Base-by-base conservation (phyloP, 1,140 invertebrate genomes). In the Polyergus mexicanus region DNA sequence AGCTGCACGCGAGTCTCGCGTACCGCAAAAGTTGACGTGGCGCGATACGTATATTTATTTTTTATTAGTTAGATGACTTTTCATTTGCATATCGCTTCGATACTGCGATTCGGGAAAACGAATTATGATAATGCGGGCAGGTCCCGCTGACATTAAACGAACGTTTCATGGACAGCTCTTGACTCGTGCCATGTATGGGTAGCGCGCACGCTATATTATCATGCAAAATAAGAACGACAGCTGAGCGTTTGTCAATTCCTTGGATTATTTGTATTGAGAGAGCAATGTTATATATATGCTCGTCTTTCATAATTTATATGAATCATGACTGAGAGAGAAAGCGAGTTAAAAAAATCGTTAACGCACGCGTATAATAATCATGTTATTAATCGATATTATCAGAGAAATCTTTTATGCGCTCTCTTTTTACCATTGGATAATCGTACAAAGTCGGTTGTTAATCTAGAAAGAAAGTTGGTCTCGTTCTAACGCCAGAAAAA, bases 251-350 rank as follows among this genome's bases (percentile, higher is more conserved):
- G 68, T 72, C 60, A 83, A 44, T 22, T 22, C 28, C 16, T 8
- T 13, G 32, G 54, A 83, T 47, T 44, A 41, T 54, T 72, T 72
- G 68, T 44, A 56, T 19, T 35, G 19, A 28, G 32, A 25, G 32
- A 25, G 44, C 19, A 58, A 3, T 0, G 19, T 35, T 41, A 22
- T 60, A 56, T 41, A 22, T 60, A 56, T 19, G 28, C 38, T 25
- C 35, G 41, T 35, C 44, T 72, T 72, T 58, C 13, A 60, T 72
- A 44, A 83, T 72, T 72, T 72, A 71, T 25, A 83, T 81, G 68
- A 81, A 81, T 83, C 68, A 72, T n/a, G 25, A 1, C 13, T 62
- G 78, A 83, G 78, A 83, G 54, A 77, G 25, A 28, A 71, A 69
- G 35, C 51, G 19, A 11, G 16, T 69, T 69, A 81, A 81, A 60